Conservation (phyloP, 2,113 vertebrate genomes). For the Varanus komodoensis region DNA sequence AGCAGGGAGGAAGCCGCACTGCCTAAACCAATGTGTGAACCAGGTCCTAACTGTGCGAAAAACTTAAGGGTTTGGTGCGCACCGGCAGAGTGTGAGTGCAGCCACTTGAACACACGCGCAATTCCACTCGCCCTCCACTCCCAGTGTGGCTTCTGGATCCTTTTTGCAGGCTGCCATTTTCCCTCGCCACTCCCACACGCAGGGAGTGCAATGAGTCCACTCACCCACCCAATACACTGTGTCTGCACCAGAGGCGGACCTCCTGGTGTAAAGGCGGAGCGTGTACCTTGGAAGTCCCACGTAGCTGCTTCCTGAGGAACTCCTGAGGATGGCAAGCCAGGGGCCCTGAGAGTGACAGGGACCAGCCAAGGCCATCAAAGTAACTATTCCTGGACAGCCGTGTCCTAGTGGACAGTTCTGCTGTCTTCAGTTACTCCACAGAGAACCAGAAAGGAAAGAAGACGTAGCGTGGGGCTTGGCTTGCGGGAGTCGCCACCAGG, state of each 20-base stretch:
- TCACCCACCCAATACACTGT: background rate
- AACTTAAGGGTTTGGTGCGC: background rate
- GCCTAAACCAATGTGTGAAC: background rate
- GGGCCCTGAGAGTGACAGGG: fast-evolving
- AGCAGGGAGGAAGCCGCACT: background rate
- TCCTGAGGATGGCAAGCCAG: fast-evolving
- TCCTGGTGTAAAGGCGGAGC: too few relatives aligned
- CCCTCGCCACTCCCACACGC: background rate
- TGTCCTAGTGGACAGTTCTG: background rate
- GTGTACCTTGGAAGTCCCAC: background rate
- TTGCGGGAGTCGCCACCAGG: background rate
- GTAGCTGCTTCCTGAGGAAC: background rate
- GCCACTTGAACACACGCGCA: background rate
- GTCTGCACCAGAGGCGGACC: too few relatives aligned
- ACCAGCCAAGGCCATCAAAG: background rate
- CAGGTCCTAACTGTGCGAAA: background rate
- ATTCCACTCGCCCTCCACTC: background rate
- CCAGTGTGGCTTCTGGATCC: background rate
- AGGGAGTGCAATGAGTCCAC: background rate
- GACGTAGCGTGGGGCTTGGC: too few relatives aligned
- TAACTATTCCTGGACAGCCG: background rate
- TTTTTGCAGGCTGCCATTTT: background rate
- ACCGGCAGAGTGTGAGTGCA: background rate
- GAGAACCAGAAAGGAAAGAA: background rate
- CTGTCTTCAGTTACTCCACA: background rate